These are phyloP conservation scores for Phycodurus eques DNA, from an alignment of 2,113 vertebrate species.

Conservation along the genomic window DNA sequence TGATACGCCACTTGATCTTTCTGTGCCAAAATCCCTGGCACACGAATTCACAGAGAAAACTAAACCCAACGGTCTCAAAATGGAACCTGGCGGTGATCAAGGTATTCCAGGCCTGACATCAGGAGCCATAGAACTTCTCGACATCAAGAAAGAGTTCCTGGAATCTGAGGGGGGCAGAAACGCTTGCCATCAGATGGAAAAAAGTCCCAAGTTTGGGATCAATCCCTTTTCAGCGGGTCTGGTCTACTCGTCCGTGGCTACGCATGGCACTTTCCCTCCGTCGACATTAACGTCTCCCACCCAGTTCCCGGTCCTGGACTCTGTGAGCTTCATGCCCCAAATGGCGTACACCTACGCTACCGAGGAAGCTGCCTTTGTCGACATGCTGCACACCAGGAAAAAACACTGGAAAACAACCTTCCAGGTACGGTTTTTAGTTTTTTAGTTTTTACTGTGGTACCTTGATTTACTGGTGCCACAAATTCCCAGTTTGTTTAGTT, in stretches of 20 bases:
- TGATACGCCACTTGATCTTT: conserved; percentile 93
- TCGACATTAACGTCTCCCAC: conserved; percentile 95
- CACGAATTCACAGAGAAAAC: conserved; percentile 90
- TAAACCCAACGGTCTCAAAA: conserved; percentile 83
- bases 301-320: conserved; percentile 96
- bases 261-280: conserved; percentile 93
- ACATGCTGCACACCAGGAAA: conserved; percentile 98
- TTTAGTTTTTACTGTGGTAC: conserved; percentile 41
- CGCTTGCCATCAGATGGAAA: conserved; percentile 81
- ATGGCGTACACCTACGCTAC: conserved; percentile 98
- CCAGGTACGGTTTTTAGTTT: conserved; percentile 85
- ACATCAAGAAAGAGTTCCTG: conserved; percentile 96
- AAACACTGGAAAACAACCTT: conserved; percentile 98
- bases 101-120: conserved; percentile 85
- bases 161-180: conserved; percentile 70
- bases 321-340: conserved; percentile 98
- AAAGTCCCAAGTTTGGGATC: conserved; percentile 94
- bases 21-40: conserved; percentile 96
- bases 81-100: conserved; percentile 79
- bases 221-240: conserved; percentile 94
- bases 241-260: conserved; percentile 92
- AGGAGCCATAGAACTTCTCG: conserved; percentile 97
- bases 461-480: too few species aligned
- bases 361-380: conserved; percentile 94
- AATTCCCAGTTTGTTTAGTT: too few species aligned